Evolutionary conservation across 2,797 vertebrate genomes (phyloP).

Genomic region (Mergus octosetaceus): DNA sequence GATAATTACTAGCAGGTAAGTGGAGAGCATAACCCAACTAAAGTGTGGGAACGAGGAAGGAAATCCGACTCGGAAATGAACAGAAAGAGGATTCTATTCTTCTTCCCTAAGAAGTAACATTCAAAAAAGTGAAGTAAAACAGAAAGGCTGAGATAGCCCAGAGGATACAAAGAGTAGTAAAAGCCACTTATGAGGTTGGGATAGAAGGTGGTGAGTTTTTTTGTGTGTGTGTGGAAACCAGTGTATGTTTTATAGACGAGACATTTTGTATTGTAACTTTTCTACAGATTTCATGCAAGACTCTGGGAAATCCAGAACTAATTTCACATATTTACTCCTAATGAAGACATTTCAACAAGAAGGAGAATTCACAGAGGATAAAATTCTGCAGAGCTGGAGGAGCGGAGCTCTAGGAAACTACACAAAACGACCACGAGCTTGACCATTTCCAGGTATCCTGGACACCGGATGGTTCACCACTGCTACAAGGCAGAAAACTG

Average conservation of each 20-base stretch:
- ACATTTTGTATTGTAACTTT: neutral
- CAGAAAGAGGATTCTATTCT: neutral
- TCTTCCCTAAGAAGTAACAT: neutral
- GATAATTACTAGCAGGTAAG: neutral
- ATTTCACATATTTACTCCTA: neutral
- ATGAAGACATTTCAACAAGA: neutral
- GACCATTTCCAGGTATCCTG: neutral
- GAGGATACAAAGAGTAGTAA: neutral
- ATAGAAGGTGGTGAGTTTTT: neutral
- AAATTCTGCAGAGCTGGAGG: neutral
- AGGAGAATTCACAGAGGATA: neutral
- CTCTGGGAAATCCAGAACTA: neutral
- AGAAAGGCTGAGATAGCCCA: neutral
- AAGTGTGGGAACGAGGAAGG: neutral
- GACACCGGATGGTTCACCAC: fast-evolving
- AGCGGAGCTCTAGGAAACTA: neutral
- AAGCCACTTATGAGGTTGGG: neutral
- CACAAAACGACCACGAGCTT: fast-evolving
- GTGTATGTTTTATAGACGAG: neutral
- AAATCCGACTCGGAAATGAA: neutral
- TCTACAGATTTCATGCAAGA: neutral
- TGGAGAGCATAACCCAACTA: neutral
- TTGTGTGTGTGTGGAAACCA: neutral
- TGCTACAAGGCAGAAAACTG: fast-evolving
- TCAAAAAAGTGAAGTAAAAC: neutral